Evolutionary conservation across 2,888 invertebrate species (phyloP), one percentile per base, ranked within the genome.

Genomic region (Dendrolimus pini): DNA sequence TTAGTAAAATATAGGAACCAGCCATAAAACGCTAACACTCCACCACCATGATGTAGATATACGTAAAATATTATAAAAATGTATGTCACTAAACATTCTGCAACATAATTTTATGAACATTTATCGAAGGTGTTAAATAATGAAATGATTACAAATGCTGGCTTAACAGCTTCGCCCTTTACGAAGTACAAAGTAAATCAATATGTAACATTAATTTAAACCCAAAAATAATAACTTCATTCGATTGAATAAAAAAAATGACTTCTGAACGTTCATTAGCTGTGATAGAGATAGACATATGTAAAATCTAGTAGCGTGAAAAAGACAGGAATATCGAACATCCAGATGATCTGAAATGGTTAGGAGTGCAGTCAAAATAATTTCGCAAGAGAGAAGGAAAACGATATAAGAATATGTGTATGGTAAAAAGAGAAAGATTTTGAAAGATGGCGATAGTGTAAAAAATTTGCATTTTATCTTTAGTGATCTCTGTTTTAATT

Each of bases 401-500:
- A 60, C 58, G 62, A 55, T 47, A 56, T 64, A 72, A 60, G 62
- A 63, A 57, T 71, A 74, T 54, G 54, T 30, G 67, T 9, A 12
- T 52, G 63, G 74, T 69, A 53, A n/a, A 47, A 53, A 18, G 12
- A n/a, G n/a, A 7, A 41, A 52, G 41, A 9, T 67, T 53, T 2
- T 55, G 67, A 79, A 77, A 78, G 62, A 82, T 77, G 77, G 71
- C 70, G 68, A 70, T 72, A 65, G 64, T 66, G 65, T 71, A 65
- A 63, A 70, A 75, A 77, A 84, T 81, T 84, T 77, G 72, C 83
- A 82, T 83, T 70, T 82, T 79, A 85, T 86, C 84, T 78, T 73
- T 73, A 74, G 69, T 72, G 74, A 85, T 86, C 83, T 80, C 75
- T 66, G 62, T 67, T 71, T 82, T 85, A 88, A 86, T 85, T 87